Evolutionary conservation across 2,113 vertebrate species (phyloP).

Genomic region (Prinia subflava): DNA sequence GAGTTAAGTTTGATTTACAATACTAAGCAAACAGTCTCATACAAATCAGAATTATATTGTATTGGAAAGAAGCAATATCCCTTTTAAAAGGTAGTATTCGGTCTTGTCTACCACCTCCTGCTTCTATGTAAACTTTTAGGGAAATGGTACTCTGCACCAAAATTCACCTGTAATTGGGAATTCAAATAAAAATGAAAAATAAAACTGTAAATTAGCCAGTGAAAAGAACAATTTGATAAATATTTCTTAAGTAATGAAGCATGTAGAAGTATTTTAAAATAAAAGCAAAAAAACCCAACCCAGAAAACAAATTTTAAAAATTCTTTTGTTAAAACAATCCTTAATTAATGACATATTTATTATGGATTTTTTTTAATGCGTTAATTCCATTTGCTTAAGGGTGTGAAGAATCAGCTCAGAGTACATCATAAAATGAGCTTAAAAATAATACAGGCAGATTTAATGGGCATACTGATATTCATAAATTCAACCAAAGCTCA

Average conservation of each 20-base stretch:
- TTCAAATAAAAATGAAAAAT: slow-evolving; percentile 46
- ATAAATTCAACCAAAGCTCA: background rate
- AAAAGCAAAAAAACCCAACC: background rate
- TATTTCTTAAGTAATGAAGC: slow-evolving; percentile 52
- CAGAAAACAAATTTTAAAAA: background rate
- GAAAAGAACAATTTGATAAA: slow-evolving; percentile 37
- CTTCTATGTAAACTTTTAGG: slow-evolving; percentile 8
- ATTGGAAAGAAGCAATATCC: background rate
- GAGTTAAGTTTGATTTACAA: background rate
- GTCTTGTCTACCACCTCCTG: background rate
- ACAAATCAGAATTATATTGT: background rate
- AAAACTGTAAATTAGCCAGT: slow-evolving; percentile 35
- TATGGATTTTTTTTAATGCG: background rate
- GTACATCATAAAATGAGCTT: background rate
- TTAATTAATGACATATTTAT: background rate
- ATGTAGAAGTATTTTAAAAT: slow-evolving; percentile 38
- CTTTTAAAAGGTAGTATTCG: slow-evolving; percentile 22
- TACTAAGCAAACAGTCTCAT: background rate
- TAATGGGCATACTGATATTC: background rate
- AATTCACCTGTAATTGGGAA: slow-evolving; percentile 42
- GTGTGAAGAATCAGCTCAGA: background rate
- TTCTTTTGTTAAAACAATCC: background rate
- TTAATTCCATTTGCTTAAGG: background rate
- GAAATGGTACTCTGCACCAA: slow-evolving; percentile 36
- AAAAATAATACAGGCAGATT: background rate